Base-by-base conservation (phyloP, 2,888 invertebrate species). In the Phaedon cochleariae region DNA sequence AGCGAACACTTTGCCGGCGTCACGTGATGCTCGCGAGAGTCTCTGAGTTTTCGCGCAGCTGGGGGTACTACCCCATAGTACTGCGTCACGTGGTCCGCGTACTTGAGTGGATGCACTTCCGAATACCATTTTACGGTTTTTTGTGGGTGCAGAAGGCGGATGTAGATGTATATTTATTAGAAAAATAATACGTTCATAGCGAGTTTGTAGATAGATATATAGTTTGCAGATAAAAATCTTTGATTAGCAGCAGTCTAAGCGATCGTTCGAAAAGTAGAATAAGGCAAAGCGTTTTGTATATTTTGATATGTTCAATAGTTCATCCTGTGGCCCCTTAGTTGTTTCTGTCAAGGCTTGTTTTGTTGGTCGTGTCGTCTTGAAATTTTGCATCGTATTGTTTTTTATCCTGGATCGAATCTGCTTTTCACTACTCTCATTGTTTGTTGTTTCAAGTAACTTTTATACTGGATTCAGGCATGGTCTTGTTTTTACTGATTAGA, bases 401-500 rank as follows among this genome's bases (percentile, higher is more conserved):
- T 48, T 78, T 81, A 82, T 77, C 82, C 82, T 59, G 82, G 82
- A 69, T 82, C 82, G 70, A 80, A 79, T 68, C 78, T 74, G 72
- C 77, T 80, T 75, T 74, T 76, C 75, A 79, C 77, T 70, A 77
- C 77, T 74, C 69, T 69, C 73, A 71, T 74, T 74, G 72, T 74
- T 71, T 69, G 68, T 59, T 61, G 51, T 61, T 61, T 9, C 18
- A 37, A 58, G 53, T 54, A 20, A 31, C 54, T 54, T 2, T 34
- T 34, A n/a, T 31, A 54, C 37, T 37, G 37, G 20, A n/a, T 54
- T 34, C 54, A 54, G 54, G 54, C 54, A 54, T 37, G 31, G 29
- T 26, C 26, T 41, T 34, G 52, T 52, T 52, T 17, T n/a, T 12
- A 52, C 31, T 52, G 52, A 29, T 31, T 31, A 15, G 17, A 18